Percentiles rank a stretch among this genome's conserved stretches.
phyloP scores from a whole-genome alignment of 2,113 vertebrate genomes.

The Calyptomena viridis region DNA sequence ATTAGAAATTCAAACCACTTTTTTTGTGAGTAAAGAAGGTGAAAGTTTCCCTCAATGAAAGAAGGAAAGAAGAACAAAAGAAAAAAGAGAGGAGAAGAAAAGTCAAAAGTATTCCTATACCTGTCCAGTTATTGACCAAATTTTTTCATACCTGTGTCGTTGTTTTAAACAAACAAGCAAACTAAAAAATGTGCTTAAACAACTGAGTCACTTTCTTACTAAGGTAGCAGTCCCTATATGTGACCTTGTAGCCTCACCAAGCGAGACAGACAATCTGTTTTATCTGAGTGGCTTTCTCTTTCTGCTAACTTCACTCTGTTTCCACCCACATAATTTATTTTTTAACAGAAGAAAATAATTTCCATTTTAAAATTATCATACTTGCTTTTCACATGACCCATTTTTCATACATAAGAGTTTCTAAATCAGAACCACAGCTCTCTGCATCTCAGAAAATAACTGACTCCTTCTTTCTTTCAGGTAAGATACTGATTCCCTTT shows the following conservation, averaged over 20 bases:
- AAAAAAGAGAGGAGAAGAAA: background rate
- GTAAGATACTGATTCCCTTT: background rate
- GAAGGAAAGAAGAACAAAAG: background rate
- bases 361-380: constrained; percentile 65
- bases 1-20: background rate
- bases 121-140: background rate
- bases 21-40: background rate
- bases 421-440: background rate
- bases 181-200: background rate
- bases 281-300: background rate
- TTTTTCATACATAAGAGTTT: constrained; percentile 40
- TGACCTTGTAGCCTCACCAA: background rate
- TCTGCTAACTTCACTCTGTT: constrained; percentile 14
- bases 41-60: background rate
- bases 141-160: background rate
- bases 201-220: background rate
- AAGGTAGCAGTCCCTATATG: background rate
- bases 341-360: constrained; percentile 50
- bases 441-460: constrained; percentile 35
- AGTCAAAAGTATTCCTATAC: background rate
- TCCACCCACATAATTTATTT: constrained; percentile 45
- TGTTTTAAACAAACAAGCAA: background rate
- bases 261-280: background rate
- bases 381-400: constrained; percentile 10
- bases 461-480: background rate